Conservation (phyloP, 1,140 invertebrate genomes). For the Saccostrea cuccullata region DNA sequence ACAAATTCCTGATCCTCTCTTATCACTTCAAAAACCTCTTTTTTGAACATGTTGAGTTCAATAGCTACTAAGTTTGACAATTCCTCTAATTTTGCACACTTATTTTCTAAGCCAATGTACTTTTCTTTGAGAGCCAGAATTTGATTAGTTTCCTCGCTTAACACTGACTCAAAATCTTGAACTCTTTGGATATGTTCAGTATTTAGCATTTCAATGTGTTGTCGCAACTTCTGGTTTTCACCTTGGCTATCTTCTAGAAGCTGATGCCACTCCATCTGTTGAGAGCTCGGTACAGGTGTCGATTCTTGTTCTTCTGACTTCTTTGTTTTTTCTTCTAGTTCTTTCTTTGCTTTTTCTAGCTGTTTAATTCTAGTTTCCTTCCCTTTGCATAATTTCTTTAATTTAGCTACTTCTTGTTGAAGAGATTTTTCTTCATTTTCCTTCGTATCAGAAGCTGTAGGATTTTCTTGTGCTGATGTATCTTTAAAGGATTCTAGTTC, state of each 20-base stretch:
- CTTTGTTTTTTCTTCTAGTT: constrained; percentile 30
- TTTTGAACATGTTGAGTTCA: constrained; percentile 39
- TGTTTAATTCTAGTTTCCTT: constrained; percentile 50
- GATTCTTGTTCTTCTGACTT: not conserved
- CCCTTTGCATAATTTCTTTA: constrained; percentile 40
- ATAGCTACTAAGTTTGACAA: constrained; percentile 16
- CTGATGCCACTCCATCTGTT: not conserved
- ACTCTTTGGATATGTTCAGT: constrained; percentile 14
- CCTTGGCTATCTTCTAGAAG: constrained; percentile 5
- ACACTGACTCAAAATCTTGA: constrained; percentile 32
- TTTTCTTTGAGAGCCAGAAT: not conserved
- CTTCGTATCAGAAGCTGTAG: not conserved
- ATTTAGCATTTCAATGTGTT: constrained; percentile 28
- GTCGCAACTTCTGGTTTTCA: not conserved
- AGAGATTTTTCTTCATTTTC: constrained; percentile 13
- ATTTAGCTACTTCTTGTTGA: not conserved
- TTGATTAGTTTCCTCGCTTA: constrained; percentile 25
- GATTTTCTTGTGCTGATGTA: not conserved
- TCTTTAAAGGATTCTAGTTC: constrained; percentile 33
- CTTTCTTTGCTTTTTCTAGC: constrained; percentile 35
- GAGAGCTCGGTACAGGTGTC: not conserved
- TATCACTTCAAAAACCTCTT: constrained; percentile 36
- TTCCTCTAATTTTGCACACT: constrained; percentile 21
- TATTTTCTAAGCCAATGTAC: constrained; percentile 30
- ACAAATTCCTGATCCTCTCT: constrained; percentile 39